A percentile compares a stretch with the other conserved stretches of the same genome.
These are phyloP conservation scores for Drosophila ercepeae DNA, from an alignment of 1,140 invertebrate species.

Conservation along the genomic window DNA sequence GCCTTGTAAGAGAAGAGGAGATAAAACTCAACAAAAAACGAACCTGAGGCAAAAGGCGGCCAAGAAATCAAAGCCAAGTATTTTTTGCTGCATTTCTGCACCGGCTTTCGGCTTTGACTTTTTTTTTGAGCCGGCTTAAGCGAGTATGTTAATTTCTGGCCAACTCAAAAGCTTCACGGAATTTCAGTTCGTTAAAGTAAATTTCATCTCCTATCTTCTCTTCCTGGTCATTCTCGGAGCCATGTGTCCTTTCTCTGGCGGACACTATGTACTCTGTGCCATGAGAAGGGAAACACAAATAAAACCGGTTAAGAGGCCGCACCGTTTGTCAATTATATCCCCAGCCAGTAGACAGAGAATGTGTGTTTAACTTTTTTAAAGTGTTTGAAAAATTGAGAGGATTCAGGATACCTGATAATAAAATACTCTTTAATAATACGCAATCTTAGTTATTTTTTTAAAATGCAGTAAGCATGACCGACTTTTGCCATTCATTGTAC, in stretches of 20 bases:
- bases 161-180: slow-evolving; percentile 43
- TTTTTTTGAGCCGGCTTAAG: slow-evolving; percentile 33
- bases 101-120: slow-evolving; percentile 37
- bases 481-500: slow-evolving; percentile 23
- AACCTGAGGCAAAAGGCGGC: slow-evolving; percentile 14
- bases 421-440: neutral
- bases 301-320: slow-evolving; percentile 26
- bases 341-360: slow-evolving; percentile 5
- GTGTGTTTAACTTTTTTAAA: slow-evolving; percentile 6
- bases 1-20: slow-evolving; percentile 25
- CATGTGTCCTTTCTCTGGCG: slow-evolving; percentile 4
- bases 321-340: slow-evolving; percentile 37
- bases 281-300: slow-evolving; percentile 42
- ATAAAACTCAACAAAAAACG: slow-evolving; percentile 38
- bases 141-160: slow-evolving; percentile 45
- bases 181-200: slow-evolving; percentile 47
- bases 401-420: neutral
- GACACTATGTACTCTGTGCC: slow-evolving; percentile 36
- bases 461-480: slow-evolving; percentile 3
- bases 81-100: slow-evolving; percentile 52
- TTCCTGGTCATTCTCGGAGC: neutral
- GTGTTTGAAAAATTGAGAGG: neutral
- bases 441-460: neutral
- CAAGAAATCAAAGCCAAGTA: slow-evolving; percentile 50
- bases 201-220: slow-evolving; percentile 19